These are phyloP conservation scores for Seira ritae DNA, from an alignment of 2,888 invertebrate genomes.

Conservation along the genomic window DNA sequence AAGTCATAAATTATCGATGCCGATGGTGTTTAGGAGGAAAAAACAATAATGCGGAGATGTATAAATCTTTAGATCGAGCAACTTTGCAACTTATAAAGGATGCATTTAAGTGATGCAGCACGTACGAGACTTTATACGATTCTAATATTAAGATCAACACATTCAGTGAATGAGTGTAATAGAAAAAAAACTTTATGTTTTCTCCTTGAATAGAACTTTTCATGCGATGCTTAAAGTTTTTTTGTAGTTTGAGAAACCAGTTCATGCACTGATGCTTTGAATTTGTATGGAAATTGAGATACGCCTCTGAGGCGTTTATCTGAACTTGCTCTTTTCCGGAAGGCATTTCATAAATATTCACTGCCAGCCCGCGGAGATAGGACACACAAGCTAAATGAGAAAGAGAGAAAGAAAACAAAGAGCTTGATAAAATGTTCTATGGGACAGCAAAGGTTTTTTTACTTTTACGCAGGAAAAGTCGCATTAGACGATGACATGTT, in stretches of 20 bases:
- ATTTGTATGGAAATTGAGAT: neutral
- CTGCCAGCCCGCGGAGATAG: neutral
- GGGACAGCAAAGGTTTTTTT: neutral
- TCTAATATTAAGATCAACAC: neutral
- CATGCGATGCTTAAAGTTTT: neutral
- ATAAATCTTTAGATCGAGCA: constrained; percentile 19
- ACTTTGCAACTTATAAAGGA: constrained; percentile 2
- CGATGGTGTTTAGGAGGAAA: neutral
- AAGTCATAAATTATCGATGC: constrained; percentile 32
- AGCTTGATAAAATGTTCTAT: neutral
- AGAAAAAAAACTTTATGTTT: neutral
- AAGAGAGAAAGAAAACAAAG: constrained; percentile 13
- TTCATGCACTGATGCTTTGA: neutral
- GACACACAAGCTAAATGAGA: neutral
- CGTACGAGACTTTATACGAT: neutral
- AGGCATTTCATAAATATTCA: constrained; percentile 47
- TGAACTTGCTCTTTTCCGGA: constrained; percentile 11
- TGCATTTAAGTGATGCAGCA: constrained; percentile 6
- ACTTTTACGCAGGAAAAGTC: constrained; percentile 2
- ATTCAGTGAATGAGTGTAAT: neutral
- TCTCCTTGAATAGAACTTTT: neutral
- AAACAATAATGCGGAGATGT: constrained; percentile 27
- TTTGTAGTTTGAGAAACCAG: neutral
- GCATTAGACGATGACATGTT: constrained; percentile 38
- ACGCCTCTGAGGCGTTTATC: constrained; percentile 7